Base-by-base conservation (phyloP, 1,140 invertebrate genomes). In the Eubasilissa regina region DNA sequence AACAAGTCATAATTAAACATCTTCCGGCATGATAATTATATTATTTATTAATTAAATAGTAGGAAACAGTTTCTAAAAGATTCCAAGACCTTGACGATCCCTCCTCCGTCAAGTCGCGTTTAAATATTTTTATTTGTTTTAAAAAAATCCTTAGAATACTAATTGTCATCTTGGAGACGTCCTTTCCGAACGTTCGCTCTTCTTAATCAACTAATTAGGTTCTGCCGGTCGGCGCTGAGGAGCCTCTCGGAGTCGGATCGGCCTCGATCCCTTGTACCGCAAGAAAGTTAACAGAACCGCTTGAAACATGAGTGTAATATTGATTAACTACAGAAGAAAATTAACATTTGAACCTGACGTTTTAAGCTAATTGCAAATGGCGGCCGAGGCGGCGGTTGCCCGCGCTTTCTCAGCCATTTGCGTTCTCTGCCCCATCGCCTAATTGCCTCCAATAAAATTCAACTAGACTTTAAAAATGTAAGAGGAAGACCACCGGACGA, bases 271-370 rank as follows among this genome's bases (percentile, higher is more conserved):
- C 66, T 66, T 48, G 17, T 45, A n/a, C 51, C 70, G 70, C 70
- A 74, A 56, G 70, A 74, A 74, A 74, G 70, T 74, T 74, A 55
- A 43, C 70, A 44, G 53, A 74, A 53, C 51, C 25, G 15, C 17
- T 55, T 76, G 68, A 79, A 82, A 79, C 80, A 82, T 70, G 80
- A 82, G 74, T 77, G 78, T 77, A 80, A 82, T 82, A 82, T 82
- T 82, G 81, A 82, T 82, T 77, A 80, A 76, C 75, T 79, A 77
- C 81, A 68, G 70, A 76, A 76, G 55, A 77, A 79, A 82, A 82
- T 82, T 82, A 82, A 82, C 81, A 82, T 82, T 82, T 82, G 78
- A 82, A 78, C 81, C 78, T 80, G 78, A 79, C 80, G 80, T 82
- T 82, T 80, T 79, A 77, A 58, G 81, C 78, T 82, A 82, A 82